A percentile compares a stretch with the other conserved stretches of the same genome.
These are phyloP conservation scores for Decapterus maruadsi DNA, from an alignment of 2,797 vertebrate genomes.

Conservation along the genomic window DNA sequence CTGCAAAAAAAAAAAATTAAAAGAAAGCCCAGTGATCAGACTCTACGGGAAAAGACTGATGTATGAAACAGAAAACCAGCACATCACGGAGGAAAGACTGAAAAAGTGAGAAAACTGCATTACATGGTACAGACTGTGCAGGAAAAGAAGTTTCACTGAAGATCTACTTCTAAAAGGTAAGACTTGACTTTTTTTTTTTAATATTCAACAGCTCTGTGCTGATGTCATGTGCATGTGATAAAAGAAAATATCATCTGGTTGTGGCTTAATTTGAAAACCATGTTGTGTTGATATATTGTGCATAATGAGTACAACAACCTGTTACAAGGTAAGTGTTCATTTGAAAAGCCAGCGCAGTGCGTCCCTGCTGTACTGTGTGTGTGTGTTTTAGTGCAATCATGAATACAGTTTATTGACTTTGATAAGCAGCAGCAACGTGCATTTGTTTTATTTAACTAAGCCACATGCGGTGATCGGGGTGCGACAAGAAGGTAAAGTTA, in stretches of 20 bases:
- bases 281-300: not conserved
- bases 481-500: slow-evolving; percentile 24
- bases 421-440: not conserved
- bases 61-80: not conserved
- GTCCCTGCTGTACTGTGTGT: not conserved
- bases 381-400: not conserved
- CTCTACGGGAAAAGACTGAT: slow-evolving; percentile 26
- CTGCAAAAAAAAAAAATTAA: not conserved
- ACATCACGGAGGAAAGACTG: not conserved
- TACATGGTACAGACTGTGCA: slow-evolving; percentile 5
- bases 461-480: not conserved
- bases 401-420: not conserved
- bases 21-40: not conserved
- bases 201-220: not conserved
- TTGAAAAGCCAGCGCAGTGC: too few species aligned
- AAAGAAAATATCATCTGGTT: not conserved
- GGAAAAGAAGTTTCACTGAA: slow-evolving; percentile 42
- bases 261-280: not conserved
- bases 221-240: not conserved
- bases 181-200: slow-evolving; percentile 1
- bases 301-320: slow-evolving; percentile 19
- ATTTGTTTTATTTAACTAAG: not conserved
- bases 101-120: slow-evolving; percentile 47
- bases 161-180: slow-evolving; percentile 54
- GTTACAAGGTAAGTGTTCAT: slow-evolving; percentile 52